These are phyloP conservation scores for Phyto melanocephala DNA, from an alignment of 2,888 invertebrate species.

Conservation along the genomic window DNA sequence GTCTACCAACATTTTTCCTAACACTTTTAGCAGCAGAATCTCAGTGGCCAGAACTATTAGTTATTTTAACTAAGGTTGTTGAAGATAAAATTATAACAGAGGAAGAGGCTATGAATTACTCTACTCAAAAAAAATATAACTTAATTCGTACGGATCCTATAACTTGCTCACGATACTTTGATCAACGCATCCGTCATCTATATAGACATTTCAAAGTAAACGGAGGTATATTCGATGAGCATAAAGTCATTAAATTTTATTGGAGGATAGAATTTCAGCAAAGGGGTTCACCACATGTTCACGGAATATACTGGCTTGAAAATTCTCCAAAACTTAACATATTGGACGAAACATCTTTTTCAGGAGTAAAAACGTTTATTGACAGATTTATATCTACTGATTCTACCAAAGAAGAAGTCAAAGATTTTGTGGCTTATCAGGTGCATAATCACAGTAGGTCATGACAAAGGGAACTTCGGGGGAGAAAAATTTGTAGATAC, in stretches of 20 bases:
- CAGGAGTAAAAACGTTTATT: conserved; percentile 29
- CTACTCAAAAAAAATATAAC: conserved; percentile 17
- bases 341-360: neutral
- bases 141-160: conserved; percentile 34
- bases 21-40: conserved; percentile 35
- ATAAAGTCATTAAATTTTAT: conserved; percentile 9
- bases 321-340: too few relatives aligned
- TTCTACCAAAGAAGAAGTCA: neutral
- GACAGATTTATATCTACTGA: conserved; percentile 45
- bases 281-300: conserved; percentile 54
- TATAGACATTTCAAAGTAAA: conserved; percentile 32
- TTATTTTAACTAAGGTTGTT: conserved; percentile 13
- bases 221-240: neutral
- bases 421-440: conserved; percentile 35
- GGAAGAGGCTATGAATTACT: conserved; percentile 13
- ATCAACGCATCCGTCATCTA: conserved; percentile 32
- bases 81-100: conserved; percentile 7
- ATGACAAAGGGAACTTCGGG: conserved; percentile 49
- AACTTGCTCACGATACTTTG: conserved; percentile 45
- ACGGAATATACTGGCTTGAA: conserved; percentile 49
- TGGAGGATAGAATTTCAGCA: conserved; percentile 55
- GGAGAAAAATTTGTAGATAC: conserved; percentile 49
- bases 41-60: conserved; percentile 35
- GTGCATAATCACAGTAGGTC: conserved; percentile 40
- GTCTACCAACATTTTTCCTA: conserved; percentile 1